These are phyloP conservation scores for Pollenia labialis DNA, from an alignment of 2,888 invertebrate genomes.

Conservation along the genomic window DNA sequence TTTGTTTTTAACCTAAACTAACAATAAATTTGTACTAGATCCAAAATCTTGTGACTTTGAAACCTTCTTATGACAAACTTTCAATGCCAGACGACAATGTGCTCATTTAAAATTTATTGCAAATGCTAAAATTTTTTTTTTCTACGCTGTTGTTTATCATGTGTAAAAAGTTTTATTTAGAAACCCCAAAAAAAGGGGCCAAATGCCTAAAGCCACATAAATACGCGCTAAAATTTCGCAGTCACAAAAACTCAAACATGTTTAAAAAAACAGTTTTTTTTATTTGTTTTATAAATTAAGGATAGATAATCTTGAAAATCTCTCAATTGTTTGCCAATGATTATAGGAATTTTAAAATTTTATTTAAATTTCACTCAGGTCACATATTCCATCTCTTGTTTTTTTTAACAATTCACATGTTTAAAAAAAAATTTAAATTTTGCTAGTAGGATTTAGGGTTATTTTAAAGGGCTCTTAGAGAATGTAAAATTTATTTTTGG, in stretches of 20 bases:
- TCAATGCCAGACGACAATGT: conserved; percentile 37
- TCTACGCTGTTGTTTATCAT: not conserved
- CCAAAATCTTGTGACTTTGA: conserved; percentile 10
- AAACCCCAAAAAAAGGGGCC: not conserved
- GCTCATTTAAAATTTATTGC: not conserved
- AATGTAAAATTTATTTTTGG: no score
- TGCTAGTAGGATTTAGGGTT: no score
- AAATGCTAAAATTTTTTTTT: conserved; percentile 49
- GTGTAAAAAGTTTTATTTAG: not conserved
- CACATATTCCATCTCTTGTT: not conserved
- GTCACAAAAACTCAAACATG: not conserved
- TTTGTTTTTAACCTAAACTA: conserved; percentile 28
- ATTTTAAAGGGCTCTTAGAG: no score
- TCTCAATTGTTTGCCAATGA: conserved; percentile 29
- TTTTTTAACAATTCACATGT: not conserved
- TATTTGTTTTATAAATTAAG: not conserved
- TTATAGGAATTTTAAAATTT: conserved; percentile 38
- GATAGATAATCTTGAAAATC: conserved; percentile 8
- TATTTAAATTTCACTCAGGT: not conserved
- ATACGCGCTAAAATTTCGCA: not conserved
- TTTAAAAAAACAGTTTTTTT: not conserved
- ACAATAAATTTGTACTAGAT: conserved; percentile 24
- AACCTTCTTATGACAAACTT: conserved; percentile 38
- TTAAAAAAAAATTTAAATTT: no score
- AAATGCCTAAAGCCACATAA: conserved; percentile 39